Base-by-base conservation (phyloP, 1,140 invertebrate species). In the Sogatella furcifera region DNA sequence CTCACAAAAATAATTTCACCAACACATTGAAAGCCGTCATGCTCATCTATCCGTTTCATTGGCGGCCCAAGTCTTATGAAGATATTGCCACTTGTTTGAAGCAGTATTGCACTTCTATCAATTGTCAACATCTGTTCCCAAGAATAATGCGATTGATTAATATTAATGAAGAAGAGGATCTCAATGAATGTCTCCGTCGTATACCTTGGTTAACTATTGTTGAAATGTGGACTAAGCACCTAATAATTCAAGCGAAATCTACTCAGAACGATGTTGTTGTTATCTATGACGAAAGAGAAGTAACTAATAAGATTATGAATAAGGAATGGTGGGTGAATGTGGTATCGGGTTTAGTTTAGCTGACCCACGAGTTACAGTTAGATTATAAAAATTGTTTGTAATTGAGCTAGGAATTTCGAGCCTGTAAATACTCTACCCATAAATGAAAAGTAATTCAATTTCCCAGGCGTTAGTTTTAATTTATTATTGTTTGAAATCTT, bases 151-250 rank as follows among this genome's bases (percentile, higher is more conserved):
- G 65, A 19, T 13, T 56, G 22, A 60, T 66, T 17, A 62, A 60
- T n/a, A 38, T 53, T n/a, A 59, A 59, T n/a, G 34, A 43, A 38
- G 61, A 56, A 2, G 28, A 21, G 0, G 41, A 62, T 52, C 42
- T 64, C 38, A 0, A n/a, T 13, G 24, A 49, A 15, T 53, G 57
- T 44, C 38, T 66, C 8, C 31, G 52, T 13, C n/a, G 31, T 44
- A 22, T 62, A n/a, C 21, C 55, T 8, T 66, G 65, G 65, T 38
- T 66, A 38, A 13, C 38, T 5, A 62, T 66, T 6, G 59, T 62
- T 19, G 65, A 64, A 54, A 31, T 61, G 15, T 31, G 59, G 19
- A 55, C 59, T 0, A 60, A 62, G 52, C 43, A 9, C n/a, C 43
- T 28, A 15, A 55, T 65, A 22, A 17, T 13, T 11, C 44, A 54